These are phyloP conservation scores for Drosophila anomalata DNA, from an alignment of 2,888 invertebrate genomes.

Conservation along the genomic window DNA sequence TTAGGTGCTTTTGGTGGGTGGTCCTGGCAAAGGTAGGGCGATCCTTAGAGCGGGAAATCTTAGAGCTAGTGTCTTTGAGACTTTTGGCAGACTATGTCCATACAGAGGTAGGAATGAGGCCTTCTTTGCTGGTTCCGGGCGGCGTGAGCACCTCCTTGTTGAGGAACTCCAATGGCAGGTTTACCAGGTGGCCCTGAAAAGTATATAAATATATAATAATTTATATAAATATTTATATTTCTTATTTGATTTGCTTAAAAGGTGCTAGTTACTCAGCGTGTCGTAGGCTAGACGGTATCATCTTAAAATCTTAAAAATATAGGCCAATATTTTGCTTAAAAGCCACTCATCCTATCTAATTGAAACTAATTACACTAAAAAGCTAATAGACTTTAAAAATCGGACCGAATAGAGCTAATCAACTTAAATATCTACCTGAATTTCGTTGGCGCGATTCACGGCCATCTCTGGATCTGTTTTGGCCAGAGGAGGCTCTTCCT, in stretches of 20 bases:
- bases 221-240: no score
- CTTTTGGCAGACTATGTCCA: conserved; percentile 89
- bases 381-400: no score
- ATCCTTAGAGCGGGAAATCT: conserved; percentile 5
- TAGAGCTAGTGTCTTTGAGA: conserved; percentile 56
- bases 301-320: no score
- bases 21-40: conserved; percentile 13
- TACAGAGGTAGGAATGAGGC: conserved; percentile 94
- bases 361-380: no score
- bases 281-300: no score
- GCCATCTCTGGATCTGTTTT: conserved; percentile 90
- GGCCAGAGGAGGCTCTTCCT: conserved; percentile 89
- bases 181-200: conserved; percentile 91
- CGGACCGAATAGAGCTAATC: no score
- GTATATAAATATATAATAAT: neutral
- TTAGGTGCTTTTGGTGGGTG: conserved; percentile 71
- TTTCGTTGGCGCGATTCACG: conserved; percentile 88
- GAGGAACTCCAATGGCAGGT: conserved; percentile 95
- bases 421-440: conserved; percentile 85
- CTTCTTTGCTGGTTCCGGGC: conserved; percentile 92
- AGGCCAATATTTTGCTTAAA: no score
- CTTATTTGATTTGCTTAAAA: no score
- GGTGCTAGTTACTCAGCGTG: no score
- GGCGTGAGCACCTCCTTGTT: conserved; percentile 93
- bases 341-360: no score